These are phyloP conservation scores for Aphrocallistes beatrix DNA, from an alignment of 37 sponge, comb jelly and placozoan genomes.

Conservation along the genomic window DNA sequence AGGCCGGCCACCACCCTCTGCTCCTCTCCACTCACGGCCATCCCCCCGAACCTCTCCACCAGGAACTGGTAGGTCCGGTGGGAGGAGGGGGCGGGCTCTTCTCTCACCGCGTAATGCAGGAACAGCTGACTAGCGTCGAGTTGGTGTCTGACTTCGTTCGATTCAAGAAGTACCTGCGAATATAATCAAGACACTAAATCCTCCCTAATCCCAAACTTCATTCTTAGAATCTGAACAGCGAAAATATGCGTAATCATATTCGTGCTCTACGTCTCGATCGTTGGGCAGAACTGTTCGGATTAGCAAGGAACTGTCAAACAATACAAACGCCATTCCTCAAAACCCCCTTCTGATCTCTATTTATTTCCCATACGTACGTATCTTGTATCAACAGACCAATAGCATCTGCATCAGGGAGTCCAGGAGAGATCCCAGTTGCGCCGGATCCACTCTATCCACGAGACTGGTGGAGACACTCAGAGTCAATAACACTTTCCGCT, in stretches of 20 bases:
- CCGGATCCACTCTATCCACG: not conserved
- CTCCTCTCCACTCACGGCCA: not conserved
- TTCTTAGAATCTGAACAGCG: too few relatives aligned
- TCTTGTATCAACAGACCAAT: too few relatives aligned
- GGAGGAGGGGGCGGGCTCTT: not conserved
- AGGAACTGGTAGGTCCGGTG: constrained; percentile 12
- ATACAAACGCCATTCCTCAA: too few relatives aligned
- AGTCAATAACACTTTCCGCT: not conserved
- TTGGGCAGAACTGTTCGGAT: too few relatives aligned
- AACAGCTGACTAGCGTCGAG: not conserved
- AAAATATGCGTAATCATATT: too few relatives aligned
- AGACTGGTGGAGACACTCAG: not conserved
- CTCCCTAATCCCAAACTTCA: too few relatives aligned
- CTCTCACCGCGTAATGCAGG: not conserved
- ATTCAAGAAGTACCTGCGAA: not conserved
- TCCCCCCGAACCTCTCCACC: not conserved
- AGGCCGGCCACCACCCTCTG: not conserved
- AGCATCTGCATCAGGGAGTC: constrained; percentile 13
- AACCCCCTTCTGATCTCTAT: too few relatives aligned
- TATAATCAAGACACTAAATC: too few relatives aligned
- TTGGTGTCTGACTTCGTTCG: not conserved
- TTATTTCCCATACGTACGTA: too few relatives aligned
- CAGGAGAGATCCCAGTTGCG: not conserved
- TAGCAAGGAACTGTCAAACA: too few relatives aligned
- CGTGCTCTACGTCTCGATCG: too few relatives aligned